Percentiles rank a stretch among this genome's conserved stretches.
These are phyloP conservation scores for Clavelina lepadiformis DNA, from an alignment of 23 tunicate genomes.

Conservation along the genomic window DNA sequence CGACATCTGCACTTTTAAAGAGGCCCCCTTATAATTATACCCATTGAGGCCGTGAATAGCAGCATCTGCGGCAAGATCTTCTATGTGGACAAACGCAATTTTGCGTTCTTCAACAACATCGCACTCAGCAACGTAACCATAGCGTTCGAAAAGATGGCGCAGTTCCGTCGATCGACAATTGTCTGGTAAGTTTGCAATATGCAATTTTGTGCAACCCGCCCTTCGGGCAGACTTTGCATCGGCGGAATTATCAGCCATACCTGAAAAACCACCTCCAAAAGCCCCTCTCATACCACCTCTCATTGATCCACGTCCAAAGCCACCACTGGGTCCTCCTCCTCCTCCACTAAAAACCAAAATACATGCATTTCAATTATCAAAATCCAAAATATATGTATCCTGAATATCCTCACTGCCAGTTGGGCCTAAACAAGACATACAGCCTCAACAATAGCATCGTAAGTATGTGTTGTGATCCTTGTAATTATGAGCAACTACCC, in stretches of 20 bases:
- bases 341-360: slow-evolving; percentile 25
- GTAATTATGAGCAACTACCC: no score
- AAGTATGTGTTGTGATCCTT: no score
- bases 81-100: slow-evolving; percentile 93
- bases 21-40: slow-evolving; percentile 44
- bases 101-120: slow-evolving; percentile 93
- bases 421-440: no score
- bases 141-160: slow-evolving; percentile 78
- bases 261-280: slow-evolving; percentile 30
- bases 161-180: slow-evolving; percentile 52
- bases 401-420: no score
- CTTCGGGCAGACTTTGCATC: slow-evolving; percentile 81
- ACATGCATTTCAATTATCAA: no score
- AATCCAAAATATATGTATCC: no score
- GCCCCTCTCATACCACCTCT: slow-evolving; percentile 2
- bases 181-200: slow-evolving; percentile 83
- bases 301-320: slow-evolving; percentile 28
- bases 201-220: slow-evolving; percentile 90
- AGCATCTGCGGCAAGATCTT: slow-evolving; percentile 75
- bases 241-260: slow-evolving; percentile 54
- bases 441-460: no score
- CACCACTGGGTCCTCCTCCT: slow-evolving; percentile 25
- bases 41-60: slow-evolving; percentile 84
- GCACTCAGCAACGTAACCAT: slow-evolving; percentile 94
- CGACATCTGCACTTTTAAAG: slow-evolving; percentile 76